Evolutionary conservation across 1,140 invertebrate genomes (phyloP).

Genomic region (Drosophila parvula): DNA sequence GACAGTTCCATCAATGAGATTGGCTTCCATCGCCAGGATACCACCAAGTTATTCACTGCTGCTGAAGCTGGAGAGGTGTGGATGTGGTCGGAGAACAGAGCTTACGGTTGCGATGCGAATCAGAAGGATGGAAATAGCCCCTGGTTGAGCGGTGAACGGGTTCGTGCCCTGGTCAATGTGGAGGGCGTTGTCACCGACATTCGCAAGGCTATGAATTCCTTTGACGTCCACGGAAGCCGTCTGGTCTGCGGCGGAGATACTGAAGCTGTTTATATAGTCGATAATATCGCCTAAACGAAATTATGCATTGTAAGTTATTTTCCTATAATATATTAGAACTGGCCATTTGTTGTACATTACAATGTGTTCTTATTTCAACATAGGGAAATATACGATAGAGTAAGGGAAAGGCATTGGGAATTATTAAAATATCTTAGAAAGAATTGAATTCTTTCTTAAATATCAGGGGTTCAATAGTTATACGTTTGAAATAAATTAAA

Average conservation of each 20-base stretch:
- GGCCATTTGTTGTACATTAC: not conserved
- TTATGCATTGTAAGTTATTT: not conserved
- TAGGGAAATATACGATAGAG: not conserved
- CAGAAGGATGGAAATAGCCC: slow-evolving; percentile 83
- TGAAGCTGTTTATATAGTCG: slow-evolving; percentile 91
- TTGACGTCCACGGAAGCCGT: slow-evolving; percentile 89
- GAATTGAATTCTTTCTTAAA: not conserved
- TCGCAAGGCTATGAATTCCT: slow-evolving; percentile 90
- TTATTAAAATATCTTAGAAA: not conserved
- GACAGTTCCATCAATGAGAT: slow-evolving; percentile 91
- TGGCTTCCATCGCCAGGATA: slow-evolving; percentile 92
- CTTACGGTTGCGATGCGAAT: slow-evolving; percentile 45
- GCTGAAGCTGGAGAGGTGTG: slow-evolving; percentile 92
- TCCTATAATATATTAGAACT: slow-evolving; percentile 12
- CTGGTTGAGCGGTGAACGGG: slow-evolving; percentile 88
- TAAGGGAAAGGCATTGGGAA: not conserved
- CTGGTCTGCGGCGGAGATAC: slow-evolving; percentile 92
- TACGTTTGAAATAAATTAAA: no score
- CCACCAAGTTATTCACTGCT: slow-evolving; percentile 92
- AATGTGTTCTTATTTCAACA: not conserved
- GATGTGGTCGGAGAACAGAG: slow-evolving; percentile 90
- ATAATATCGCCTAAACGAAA: slow-evolving; percentile 83
- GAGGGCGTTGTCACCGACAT: slow-evolving; percentile 88
- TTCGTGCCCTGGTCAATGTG: slow-evolving; percentile 89
- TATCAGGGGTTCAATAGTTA: no score